phyloP scores from a whole-genome alignment of 2,113 vertebrate species.

The Pagrus major region DNA sequence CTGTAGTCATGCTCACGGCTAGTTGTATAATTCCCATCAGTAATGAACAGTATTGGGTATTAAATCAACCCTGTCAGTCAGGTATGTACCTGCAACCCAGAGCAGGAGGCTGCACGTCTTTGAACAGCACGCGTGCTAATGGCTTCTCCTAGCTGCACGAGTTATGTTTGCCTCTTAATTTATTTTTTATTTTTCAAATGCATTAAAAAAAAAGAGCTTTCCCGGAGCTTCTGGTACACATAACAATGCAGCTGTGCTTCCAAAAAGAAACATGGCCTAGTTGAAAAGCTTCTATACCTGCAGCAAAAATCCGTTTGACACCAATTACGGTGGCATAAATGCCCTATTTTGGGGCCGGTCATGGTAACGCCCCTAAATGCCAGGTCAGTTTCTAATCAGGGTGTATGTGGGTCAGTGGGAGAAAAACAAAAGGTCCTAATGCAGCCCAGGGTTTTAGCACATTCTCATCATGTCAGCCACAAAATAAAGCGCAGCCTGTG shows the following conservation, averaged over 20 bases:
- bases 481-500: constrained; percentile 42
- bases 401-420: constrained; percentile 79
- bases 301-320: constrained; percentile 61
- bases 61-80: constrained; percentile 42
- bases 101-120: constrained; percentile 49
- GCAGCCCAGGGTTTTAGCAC: constrained; percentile 66
- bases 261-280: constrained; percentile 36
- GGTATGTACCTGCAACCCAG: constrained; percentile 28
- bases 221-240: not conserved
- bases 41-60: constrained; percentile 22
- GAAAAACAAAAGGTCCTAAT: constrained; percentile 69
- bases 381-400: constrained; percentile 71
- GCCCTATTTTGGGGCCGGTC: constrained; percentile 61
- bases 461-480: constrained; percentile 70
- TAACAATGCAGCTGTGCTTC: constrained; percentile 9
- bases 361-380: constrained; percentile 61
- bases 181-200: not conserved
- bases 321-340: constrained; percentile 66
- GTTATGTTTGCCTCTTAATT: constrained; percentile 8
- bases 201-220: constrained; percentile 7
- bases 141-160: constrained; percentile 18
- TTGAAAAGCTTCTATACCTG: constrained; percentile 38
- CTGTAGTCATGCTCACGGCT: not conserved
- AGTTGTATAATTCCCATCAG: constrained; percentile 3
- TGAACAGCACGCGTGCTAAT: constrained; percentile 7